Evolutionary conservation across 2,797 vertebrate genomes (phyloP).

Genomic region (Holocentrus rufus): DNA sequence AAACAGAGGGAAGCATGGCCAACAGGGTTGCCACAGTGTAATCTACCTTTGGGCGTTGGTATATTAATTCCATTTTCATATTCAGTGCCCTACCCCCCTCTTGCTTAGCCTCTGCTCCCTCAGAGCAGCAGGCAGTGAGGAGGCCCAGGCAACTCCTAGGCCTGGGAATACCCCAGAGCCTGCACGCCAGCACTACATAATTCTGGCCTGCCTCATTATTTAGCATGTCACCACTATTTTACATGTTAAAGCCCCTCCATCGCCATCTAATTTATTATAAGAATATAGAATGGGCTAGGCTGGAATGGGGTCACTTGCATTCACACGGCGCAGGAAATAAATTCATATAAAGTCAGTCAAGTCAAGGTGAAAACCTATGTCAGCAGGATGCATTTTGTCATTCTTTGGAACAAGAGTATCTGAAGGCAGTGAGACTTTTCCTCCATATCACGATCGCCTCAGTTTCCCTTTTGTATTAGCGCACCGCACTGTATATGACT

Average conservation of each 20-base stretch:
- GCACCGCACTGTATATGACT: slow-evolving; percentile 52
- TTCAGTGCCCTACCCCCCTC: slow-evolving; percentile 59
- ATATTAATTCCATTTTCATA: slow-evolving; percentile 87
- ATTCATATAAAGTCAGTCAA: slow-evolving; percentile 84
- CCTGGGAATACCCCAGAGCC: slow-evolving; percentile 83
- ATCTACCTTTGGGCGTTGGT: slow-evolving; percentile 84
- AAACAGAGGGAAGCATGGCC: slow-evolving; percentile 72
- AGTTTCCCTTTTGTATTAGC: slow-evolving; percentile 49
- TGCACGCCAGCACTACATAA: slow-evolving; percentile 73
- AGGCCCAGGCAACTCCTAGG: slow-evolving; percentile 69
- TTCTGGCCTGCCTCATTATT: slow-evolving; percentile 87
- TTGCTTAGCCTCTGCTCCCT: slow-evolving; percentile 46
- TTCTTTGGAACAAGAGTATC: slow-evolving; percentile 68
- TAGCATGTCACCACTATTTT: slow-evolving; percentile 89
- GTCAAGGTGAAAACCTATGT: slow-evolving; percentile 86
- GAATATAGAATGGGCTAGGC: slow-evolving; percentile 80
- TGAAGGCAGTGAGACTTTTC: slow-evolving; percentile 54
- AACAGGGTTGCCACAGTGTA: slow-evolving; percentile 78
- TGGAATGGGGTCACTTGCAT: slow-evolving; percentile 85
- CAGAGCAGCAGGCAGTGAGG: slow-evolving; percentile 57
- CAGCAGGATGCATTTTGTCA: slow-evolving; percentile 76
- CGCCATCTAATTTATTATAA: slow-evolving; percentile 86
- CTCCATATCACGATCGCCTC: slow-evolving; percentile 36
- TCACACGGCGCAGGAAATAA: slow-evolving; percentile 75
- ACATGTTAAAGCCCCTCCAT: slow-evolving; percentile 86